A percentile compares a stretch with the other conserved stretches of the same genome.
Conservation (phyloP, 2,113 vertebrate species). For the Myotis yumanensis region DNA sequence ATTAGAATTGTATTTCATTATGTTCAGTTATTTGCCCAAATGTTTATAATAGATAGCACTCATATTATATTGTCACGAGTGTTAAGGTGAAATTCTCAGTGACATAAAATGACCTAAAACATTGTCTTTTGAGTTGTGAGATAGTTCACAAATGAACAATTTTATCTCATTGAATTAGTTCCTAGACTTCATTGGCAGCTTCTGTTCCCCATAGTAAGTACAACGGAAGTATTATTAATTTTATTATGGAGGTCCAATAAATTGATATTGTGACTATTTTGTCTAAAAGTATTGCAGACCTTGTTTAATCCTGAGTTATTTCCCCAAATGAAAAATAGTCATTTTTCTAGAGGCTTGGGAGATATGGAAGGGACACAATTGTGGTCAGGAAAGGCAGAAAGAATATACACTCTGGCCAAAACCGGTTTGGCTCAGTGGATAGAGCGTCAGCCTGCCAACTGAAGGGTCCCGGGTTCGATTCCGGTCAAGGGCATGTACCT, state of each 20-base stretch:
- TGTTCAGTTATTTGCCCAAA: constrained; percentile 26
- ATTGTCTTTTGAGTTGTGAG: background rate
- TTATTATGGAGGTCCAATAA: background rate
- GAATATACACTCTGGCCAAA: background rate
- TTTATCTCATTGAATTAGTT: background rate
- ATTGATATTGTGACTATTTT: constrained; percentile 10
- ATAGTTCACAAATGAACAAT: constrained; percentile 6
- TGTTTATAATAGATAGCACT: background rate
- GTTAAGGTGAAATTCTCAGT: constrained; percentile 37
- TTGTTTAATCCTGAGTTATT: background rate
- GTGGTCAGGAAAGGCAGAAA: background rate
- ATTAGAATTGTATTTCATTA: constrained; percentile 41
- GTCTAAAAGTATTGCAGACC: background rate
- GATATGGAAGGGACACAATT: background rate
- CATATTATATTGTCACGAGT: background rate
- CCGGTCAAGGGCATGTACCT: no score
- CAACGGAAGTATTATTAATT: constrained; percentile 11
- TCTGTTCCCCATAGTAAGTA: background rate
- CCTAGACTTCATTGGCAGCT: background rate
- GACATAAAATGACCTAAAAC: constrained; percentile 28
- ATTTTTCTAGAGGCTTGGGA: background rate
- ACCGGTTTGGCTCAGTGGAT: no score
- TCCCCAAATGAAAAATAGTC: background rate
- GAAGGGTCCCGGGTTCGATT: no score
- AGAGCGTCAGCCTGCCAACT: no score